Percentiles rank a stretch among this genome's conserved stretches.
phyloP scores from a whole-genome alignment of 2,888 invertebrate species.

The Macrophya alboannulata region DNA sequence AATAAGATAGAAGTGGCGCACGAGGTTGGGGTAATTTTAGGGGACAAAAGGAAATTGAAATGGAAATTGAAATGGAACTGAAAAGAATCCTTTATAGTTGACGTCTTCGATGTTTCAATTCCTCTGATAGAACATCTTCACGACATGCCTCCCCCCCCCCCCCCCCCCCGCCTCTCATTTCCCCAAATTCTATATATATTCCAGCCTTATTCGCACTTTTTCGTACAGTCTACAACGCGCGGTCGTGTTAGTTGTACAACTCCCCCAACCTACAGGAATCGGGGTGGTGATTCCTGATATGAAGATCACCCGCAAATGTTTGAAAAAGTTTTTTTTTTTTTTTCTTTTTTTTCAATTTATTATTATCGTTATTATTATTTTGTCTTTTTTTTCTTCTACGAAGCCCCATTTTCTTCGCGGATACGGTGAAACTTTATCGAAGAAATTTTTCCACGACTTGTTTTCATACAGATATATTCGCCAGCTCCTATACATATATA shows the following conservation, averaged over 20 bases:
- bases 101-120: constrained; percentile 46
- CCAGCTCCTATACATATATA: too few relatives aligned
- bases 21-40: constrained; percentile 9
- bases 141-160: background rate
- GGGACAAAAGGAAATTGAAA: constrained; percentile 37
- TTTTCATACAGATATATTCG: constrained; percentile 8
- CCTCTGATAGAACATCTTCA: background rate
- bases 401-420: constrained; percentile 6
- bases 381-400: background rate
- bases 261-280: background rate
- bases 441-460: constrained; percentile 14
- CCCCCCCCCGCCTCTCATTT: too few relatives aligned
- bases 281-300: background rate
- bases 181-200: too few relatives aligned
- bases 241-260: background rate
- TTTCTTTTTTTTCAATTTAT: background rate
- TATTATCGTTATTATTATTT: background rate
- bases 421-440: constrained; percentile 21
- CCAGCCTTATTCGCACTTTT: background rate
- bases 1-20: constrained; percentile 15
- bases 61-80: constrained; percentile 26
- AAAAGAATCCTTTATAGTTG: constrained; percentile 23
- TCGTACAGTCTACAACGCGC: background rate
- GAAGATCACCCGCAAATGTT: constrained; percentile 29
- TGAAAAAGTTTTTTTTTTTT: constrained; percentile 2